Conservation (phyloP, 2,113 vertebrate species). For the Monopterus albus region DNA sequence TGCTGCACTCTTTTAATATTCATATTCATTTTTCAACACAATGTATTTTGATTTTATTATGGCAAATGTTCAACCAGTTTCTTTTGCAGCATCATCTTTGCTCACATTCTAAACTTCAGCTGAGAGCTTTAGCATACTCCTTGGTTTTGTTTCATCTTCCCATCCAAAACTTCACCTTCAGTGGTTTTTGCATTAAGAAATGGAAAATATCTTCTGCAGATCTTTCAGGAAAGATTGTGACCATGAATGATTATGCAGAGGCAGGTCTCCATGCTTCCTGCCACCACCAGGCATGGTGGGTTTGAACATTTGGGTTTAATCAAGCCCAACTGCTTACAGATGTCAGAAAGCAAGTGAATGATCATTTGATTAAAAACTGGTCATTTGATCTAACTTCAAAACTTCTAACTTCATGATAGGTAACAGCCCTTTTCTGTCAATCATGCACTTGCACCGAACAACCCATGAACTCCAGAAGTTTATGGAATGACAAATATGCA, state of each 20-base stretch:
- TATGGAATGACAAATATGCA: too few relatives aligned
- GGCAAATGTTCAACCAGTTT: too few relatives aligned
- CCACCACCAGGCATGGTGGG: slow-evolving; percentile 33
- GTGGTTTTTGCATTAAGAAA: slow-evolving; percentile 9
- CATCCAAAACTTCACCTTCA: neutral
- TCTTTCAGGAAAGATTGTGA: slow-evolving; percentile 31
- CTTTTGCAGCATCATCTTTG: too few relatives aligned
- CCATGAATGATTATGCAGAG: slow-evolving; percentile 55
- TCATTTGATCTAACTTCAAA: neutral
- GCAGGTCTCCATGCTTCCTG: slow-evolving; percentile 26
- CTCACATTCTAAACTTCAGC: too few relatives aligned
- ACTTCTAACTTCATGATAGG: neutral
- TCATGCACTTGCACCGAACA: neutral
- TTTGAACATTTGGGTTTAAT: slow-evolving; percentile 65
- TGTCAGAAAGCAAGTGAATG: slow-evolving; percentile 39
- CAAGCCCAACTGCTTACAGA: slow-evolving; percentile 57
- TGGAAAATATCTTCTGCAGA: slow-evolving; percentile 49
- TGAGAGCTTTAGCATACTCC: too few relatives aligned
- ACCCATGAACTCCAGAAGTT: neutral
- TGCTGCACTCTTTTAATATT: too few relatives aligned
- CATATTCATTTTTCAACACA: too few relatives aligned
- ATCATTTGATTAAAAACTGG: slow-evolving; percentile 37
- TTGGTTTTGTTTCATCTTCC: neutral
- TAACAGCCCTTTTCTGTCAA: neutral
- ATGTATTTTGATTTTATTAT: too few relatives aligned